Percentiles rank a stretch among this genome's conserved stretches.
Evolutionary conservation across 2,888 invertebrate species (phyloP).

Genomic region (Unio pictorum): DNA sequence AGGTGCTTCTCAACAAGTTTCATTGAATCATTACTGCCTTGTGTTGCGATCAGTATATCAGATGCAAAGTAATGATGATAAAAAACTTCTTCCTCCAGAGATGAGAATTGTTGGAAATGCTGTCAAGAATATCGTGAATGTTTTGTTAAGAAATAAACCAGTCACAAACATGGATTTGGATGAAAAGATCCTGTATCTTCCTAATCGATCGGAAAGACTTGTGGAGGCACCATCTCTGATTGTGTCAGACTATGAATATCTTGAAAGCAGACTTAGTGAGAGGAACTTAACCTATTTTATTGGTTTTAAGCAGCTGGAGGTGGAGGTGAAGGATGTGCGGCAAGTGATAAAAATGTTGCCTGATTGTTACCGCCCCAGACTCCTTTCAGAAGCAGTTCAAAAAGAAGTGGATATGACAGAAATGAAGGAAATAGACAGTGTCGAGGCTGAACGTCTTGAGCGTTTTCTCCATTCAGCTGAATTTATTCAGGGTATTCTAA

Average conservation of each 20-base stretch:
- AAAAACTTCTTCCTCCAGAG: constrained; percentile 35
- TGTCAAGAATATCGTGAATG: neutral
- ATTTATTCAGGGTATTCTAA: no score
- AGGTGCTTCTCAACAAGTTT: no score
- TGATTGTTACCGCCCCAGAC: no score
- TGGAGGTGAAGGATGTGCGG: no score
- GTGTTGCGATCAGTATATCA: neutral
- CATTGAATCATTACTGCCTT: no score
- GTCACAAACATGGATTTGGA: neutral
- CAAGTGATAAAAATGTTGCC: neutral
- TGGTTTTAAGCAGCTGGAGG: no score
- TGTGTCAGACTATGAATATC: constrained; percentile 15
- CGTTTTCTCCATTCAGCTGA: no score
- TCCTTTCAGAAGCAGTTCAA: no score
- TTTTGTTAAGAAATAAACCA: neutral
- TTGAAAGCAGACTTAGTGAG: constrained; percentile 7
- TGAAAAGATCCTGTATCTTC: constrained; percentile 11
- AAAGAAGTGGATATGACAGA: no score
- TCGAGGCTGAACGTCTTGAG: no score
- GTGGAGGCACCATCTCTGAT: constrained; percentile 13
- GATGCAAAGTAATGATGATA: constrained; percentile 12
- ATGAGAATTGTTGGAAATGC: constrained; percentile 1
- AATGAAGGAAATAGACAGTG: no score
- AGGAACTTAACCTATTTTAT: no score
- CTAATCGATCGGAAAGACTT: constrained; percentile 5